These are phyloP conservation scores for Coecobrya sp. DNA, from an alignment of 2,888 invertebrate genomes.

Conservation along the genomic window DNA sequence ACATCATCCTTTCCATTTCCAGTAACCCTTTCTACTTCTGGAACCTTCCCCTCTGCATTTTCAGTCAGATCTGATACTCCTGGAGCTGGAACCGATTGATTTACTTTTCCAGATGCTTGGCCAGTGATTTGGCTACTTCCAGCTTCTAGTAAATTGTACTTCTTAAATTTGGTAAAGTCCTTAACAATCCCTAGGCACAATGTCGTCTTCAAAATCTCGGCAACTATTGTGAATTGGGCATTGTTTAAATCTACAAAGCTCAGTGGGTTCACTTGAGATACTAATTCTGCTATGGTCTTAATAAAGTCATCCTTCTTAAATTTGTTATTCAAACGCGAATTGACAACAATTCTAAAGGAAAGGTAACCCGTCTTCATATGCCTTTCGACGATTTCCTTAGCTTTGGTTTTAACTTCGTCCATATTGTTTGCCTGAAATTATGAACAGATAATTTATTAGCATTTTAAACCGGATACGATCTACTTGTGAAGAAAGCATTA, in stretches of 20 bases:
- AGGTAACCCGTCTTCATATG: slow-evolving; percentile 92
- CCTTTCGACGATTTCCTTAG: slow-evolving; percentile 91
- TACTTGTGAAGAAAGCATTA: too few species aligned
- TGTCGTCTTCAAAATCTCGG: slow-evolving; percentile 94
- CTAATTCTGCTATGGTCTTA: slow-evolving; percentile 91
- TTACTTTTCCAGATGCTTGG: background rate
- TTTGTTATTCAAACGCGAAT: slow-evolving; percentile 93
- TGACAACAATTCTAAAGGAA: slow-evolving; percentile 93
- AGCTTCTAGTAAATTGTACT: slow-evolving; percentile 94
- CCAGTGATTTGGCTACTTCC: slow-evolving; percentile 27
- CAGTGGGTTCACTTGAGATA: slow-evolving; percentile 91
- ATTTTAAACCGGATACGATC: too few species aligned
- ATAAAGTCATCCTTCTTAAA: slow-evolving; percentile 92
- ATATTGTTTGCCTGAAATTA: slow-evolving; percentile 90
- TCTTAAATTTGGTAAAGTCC: slow-evolving; percentile 93
- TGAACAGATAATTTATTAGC: slow-evolving; percentile 16
- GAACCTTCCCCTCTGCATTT: too few species aligned
- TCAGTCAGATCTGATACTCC: too few species aligned
- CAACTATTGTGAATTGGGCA: slow-evolving; percentile 93
- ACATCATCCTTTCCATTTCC: too few species aligned
- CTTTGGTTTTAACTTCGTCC: slow-evolving; percentile 92
- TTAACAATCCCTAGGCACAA: slow-evolving; percentile 94
- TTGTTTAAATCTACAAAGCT: slow-evolving; percentile 93
- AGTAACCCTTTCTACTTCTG: too few species aligned
- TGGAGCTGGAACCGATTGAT: background rate